Evolutionary conservation across 2,888 invertebrate species (phyloP).

Genomic region (Salpingus planirostris): DNA sequence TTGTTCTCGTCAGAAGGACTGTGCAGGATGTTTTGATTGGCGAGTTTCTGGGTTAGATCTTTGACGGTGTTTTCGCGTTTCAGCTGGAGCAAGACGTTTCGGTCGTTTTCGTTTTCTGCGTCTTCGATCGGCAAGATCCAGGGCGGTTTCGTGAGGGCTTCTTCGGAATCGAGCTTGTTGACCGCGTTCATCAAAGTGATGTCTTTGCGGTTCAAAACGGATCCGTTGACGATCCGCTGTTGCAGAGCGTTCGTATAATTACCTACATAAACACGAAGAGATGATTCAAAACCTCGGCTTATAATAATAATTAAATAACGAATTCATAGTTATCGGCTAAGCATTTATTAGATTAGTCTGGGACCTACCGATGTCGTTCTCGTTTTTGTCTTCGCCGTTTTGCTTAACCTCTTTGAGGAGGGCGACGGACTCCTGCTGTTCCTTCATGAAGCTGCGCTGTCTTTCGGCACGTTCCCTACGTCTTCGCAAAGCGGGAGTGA

Average conservation of each 20-base stretch:
- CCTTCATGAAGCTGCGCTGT: conserved; percentile 74
- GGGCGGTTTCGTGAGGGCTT: conserved; percentile 37
- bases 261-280: conserved; percentile 38
- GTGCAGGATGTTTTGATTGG: conserved; percentile 56
- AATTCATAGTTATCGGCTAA: too few species aligned
- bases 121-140: conserved; percentile 43
- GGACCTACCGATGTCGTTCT: conserved; percentile 32
- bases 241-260: conserved; percentile 51
- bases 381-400: conserved; percentile 27
- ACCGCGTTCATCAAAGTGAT: conserved; percentile 48
- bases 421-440: conserved; percentile 63
- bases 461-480: conserved; percentile 76
- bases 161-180: conserved; percentile 48
- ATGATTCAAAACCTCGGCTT: too few species aligned
- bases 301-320: too few species aligned
- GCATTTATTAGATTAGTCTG: too few species aligned
- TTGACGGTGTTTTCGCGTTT: conserved; percentile 81
- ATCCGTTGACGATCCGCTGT: conserved; percentile 53
- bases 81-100: conserved; percentile 55
- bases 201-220: conserved; percentile 48
- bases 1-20: conserved; percentile 51
- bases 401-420: conserved; percentile 42
- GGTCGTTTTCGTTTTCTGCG: conserved; percentile 42
- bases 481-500: conserved; percentile 71
- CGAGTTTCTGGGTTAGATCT: conserved; percentile 77